These are phyloP conservation scores for Holotrichia oblita DNA, from an alignment of 1,140 invertebrate species.

Conservation along the genomic window DNA sequence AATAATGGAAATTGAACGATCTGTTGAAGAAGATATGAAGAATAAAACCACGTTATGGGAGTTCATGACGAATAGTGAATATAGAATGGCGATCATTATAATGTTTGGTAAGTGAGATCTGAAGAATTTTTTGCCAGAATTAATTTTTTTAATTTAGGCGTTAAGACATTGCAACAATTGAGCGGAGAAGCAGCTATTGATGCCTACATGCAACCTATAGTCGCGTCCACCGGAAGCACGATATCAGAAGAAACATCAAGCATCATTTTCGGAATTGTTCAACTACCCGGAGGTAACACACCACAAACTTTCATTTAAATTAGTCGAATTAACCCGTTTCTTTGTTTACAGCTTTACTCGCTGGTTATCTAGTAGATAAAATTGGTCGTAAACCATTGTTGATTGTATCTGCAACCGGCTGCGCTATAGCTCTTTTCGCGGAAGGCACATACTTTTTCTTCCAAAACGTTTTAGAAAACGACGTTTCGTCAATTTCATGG, in stretches of 20 bases:
- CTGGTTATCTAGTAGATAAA: constrained; percentile 50
- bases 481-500: constrained; percentile 48
- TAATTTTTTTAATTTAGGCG: not conserved
- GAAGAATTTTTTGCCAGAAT: no score
- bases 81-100: constrained; percentile 43
- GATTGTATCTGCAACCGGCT: constrained; percentile 50
- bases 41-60: constrained; percentile 42
- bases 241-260: constrained; percentile 50
- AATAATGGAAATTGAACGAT: not conserved
- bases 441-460: constrained; percentile 51
- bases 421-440: constrained; percentile 48
- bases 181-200: constrained; percentile 46
- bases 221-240: constrained; percentile 40
- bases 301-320: not conserved
- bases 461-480: constrained; percentile 34
- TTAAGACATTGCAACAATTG: constrained; percentile 45
- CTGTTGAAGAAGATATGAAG: constrained; percentile 31
- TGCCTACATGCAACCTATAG: constrained; percentile 47
- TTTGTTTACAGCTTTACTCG: constrained; percentile 47
- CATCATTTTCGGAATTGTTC: constrained; percentile 44
- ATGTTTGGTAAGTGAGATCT: constrained; percentile 35
- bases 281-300: constrained; percentile 43
- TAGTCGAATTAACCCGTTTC: not conserved
- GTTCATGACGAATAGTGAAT: constrained; percentile 39
- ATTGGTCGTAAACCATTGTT: constrained; percentile 54